Evolutionary conservation across 2,888 invertebrate species (phyloP), one percentile per base, ranked within the genome.

Genomic region (Plagiodera versicolora): DNA sequence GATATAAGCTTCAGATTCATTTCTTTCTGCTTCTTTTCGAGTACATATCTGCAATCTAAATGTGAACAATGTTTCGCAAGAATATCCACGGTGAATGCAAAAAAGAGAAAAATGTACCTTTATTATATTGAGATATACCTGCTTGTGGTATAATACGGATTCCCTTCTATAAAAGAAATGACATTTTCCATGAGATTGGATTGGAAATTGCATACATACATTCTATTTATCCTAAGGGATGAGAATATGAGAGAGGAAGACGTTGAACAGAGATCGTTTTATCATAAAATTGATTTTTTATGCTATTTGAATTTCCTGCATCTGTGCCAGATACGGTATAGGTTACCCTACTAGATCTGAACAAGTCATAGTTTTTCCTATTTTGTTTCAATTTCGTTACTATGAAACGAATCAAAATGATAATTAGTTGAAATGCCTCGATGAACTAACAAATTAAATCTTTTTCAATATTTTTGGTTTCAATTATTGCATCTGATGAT

Each of bases 131-230:
- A 65, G 60, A 66, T 54, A 53, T 65, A 65, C 64, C 65, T 61
- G 58, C 61, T 50, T 39, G 45, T 57, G 61, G 63, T 58, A 65
- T 60, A 60, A 58, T 62, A 60, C 59, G 60, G 58, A 46, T 59
- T 59, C 59, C 49, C 58, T 49, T 58, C 60, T 59, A 63, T 58
- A 56, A 58, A 60, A 56, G 52, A 52, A 56, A 60, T 32, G 32
- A 63, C 46, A 58, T 65, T 63, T 65, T 60, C 58, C 51, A 51
- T 45, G 56, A 61, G 54, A 66, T 57, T 55, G 61, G 49, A 60
- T 64, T 49, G 63, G 61, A 64, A 66, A 64, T 63, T 66, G 66
- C 63, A 63, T 61, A 66, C 56, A 59, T 61, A 63, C 56, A 55
- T 64, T 61, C 60, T 58, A 64, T 61, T 58, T 66, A 58, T 60